These are phyloP conservation scores for Helicolenus hilgendorfi DNA, from an alignment of 2,797 vertebrate species.

Conservation along the genomic window DNA sequence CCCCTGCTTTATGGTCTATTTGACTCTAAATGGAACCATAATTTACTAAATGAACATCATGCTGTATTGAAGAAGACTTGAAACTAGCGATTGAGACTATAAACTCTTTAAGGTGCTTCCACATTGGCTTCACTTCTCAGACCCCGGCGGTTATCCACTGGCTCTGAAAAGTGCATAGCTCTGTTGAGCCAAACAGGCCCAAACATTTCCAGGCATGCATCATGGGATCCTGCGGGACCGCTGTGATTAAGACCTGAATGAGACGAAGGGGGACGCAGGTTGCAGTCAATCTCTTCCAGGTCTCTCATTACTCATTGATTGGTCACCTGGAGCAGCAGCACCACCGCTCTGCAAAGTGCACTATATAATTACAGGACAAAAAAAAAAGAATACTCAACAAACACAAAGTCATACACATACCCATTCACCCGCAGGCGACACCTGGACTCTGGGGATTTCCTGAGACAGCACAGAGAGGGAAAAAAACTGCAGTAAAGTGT, in stretches of 20 bases:
- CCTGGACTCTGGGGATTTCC: slow-evolving; percentile 62
- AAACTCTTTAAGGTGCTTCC: no score
- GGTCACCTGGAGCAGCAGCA: slow-evolving; percentile 76
- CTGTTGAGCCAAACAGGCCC: slow-evolving; percentile 57
- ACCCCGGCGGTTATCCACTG: not conserved
- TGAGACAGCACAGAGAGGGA: slow-evolving; percentile 17
- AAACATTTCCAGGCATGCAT: slow-evolving; percentile 73
- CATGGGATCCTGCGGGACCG: slow-evolving; percentile 56
- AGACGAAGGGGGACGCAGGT: slow-evolving; percentile 59
- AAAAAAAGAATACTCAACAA: slow-evolving; percentile 57
- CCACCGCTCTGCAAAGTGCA: slow-evolving; percentile 62
- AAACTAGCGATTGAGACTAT: no score
- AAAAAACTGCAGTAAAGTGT: slow-evolving; percentile 42
- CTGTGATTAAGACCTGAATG: slow-evolving; percentile 79
- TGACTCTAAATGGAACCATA: no score
- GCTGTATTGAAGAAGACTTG: no score
- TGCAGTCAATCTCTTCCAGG: slow-evolving; percentile 78
- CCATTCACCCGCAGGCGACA: slow-evolving; percentile 58
- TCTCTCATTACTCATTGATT: slow-evolving; percentile 84
- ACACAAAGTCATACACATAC: slow-evolving; percentile 61
- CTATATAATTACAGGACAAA: slow-evolving; percentile 79
- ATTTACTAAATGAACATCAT: no score
- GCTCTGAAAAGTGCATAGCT: slow-evolving; percentile 38
- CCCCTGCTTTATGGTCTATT: no score
- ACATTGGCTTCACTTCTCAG: no score